Evolutionary conservation across 2,888 invertebrate genomes (phyloP), one percentile per base, ranked within the genome.

Genomic region (Dendrolimus houi): DNA sequence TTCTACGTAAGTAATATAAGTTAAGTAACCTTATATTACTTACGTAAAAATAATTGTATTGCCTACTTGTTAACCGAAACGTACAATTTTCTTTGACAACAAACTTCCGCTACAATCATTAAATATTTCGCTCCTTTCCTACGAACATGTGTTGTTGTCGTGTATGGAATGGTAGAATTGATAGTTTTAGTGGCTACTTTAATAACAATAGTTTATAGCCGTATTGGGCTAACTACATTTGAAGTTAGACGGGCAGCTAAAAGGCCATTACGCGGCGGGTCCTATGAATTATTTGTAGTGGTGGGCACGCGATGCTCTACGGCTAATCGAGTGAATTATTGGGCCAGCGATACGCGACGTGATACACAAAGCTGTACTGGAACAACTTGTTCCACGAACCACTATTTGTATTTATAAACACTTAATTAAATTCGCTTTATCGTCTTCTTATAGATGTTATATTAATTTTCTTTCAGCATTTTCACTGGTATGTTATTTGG

Each of bases 221-320:
- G 70, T 78, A 78, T 74, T 71, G 70, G 65, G 66, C 73, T 84
- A 85, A 85, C 85, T 80, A 83, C 81, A 76, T 87, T 85, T 77
- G 79, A 83, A 87, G 84, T 85, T 86, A 79, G 80, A 75, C 75
- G 77, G 77, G 72, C 82, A 81, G 83, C 85, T 87, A 87, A 88
- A 87, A 87, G 85, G 84, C 84, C 79, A 87, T 87, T 86, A 87
- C 80, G 75, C 77, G 79, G 79, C 81, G 79, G 81, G 74, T 73
- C 74, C 72, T 83, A 87, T 89, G 87, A 88, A 88, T 88, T 88
- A 89, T 88, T 89, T 83, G 86, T 83, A 75, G 77, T 70, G 72
- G 71, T 65, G 72, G 71, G 78, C 84, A 83, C 80, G 85, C 81
- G 79, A 82, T 74, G 74, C 67, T 65, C 62, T 64, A 53, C 62